Evolutionary conservation across 2,888 invertebrate species (phyloP).

Genomic region (Ernsta delagoae): DNA sequence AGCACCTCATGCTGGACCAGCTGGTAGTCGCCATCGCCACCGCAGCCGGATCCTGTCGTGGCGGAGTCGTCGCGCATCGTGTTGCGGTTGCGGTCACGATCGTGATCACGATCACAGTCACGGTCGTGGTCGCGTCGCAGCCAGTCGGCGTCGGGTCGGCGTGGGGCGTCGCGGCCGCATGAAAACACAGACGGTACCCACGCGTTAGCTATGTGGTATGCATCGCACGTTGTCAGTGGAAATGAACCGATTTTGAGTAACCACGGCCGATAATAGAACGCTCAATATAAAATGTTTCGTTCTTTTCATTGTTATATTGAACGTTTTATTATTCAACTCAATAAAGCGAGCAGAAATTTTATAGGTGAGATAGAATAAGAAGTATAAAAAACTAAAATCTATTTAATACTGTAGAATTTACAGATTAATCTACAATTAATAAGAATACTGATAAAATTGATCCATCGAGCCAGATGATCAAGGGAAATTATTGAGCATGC

Average conservation of each 20-base stretch:
- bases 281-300: constrained; percentile 3
- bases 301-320: background rate
- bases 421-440: background rate
- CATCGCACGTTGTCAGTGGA: constrained; percentile 26
- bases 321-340: constrained; percentile 8
- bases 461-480: constrained; percentile 8
- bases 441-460: background rate
- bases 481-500: constrained; percentile 3
- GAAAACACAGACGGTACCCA: constrained; percentile 51
- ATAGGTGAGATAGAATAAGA: background rate
- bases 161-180: constrained; percentile 53
- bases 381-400: background rate
- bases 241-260: background rate
- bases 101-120: too few species aligned
- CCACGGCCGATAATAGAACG: constrained; percentile 5
- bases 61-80: constrained; percentile 45
- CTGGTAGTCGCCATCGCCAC: constrained; percentile 98
- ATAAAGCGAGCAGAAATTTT: background rate
- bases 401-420: background rate
- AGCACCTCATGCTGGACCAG: constrained; percentile 99
- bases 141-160: constrained; percentile 43
- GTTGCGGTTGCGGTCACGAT: constrained; percentile 37
- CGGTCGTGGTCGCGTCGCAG: constrained; percentile 46
- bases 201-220: constrained; percentile 38
- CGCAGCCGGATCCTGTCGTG: constrained; percentile 89